Evolutionary conservation across 2,113 vertebrate species (phyloP), one percentile per base, ranked within the genome.

Genomic region (Gobius niger): DNA sequence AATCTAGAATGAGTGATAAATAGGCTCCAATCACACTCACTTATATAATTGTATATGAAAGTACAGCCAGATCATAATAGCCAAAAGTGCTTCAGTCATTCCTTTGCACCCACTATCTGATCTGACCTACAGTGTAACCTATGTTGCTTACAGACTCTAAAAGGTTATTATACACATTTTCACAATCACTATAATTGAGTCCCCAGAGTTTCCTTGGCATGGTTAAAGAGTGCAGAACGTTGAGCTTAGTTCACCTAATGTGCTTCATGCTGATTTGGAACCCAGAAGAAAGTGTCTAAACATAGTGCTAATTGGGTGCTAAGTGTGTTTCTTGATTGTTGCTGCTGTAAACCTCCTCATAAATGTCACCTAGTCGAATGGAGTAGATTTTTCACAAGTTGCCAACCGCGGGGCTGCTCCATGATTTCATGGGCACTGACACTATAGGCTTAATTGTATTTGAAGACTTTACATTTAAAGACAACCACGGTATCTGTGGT

Each of bases 261-360:
- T 40, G 41, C 56, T 42, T 44, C 57, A 60, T 42, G 57, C 57
- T 60, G 57, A 41, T 60, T n/a, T 60, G 12, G 7, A 52, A 24
- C 68, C 75, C 65, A 62, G 52, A 86, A 65, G 24, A 82, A 59
- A 69, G 78, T 68, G 44, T 84, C 89, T 85, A 63, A 24, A 19
- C 52, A 73, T 47, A 60, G 81, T 63, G 66, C 64, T 88, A 89
- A 90, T 82, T 89, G 78, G 80, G 91, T 91, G 87, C 80, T 87
- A 92, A 91, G 82, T 84, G 79, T 61, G 42, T 84, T 78, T 65
- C 78, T 73, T 86, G 78, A 83, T 86, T 87, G 86, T 80, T 83
- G 63, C 75, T 83, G 85, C 74, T 77, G 76, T 90, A 91, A 92
- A 91, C 71, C n/a, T 83, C 65, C 83, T 75, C 73, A 86, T 90